Base-by-base conservation (phyloP, 2,888 invertebrate species). In the Athalia cordata region DNA sequence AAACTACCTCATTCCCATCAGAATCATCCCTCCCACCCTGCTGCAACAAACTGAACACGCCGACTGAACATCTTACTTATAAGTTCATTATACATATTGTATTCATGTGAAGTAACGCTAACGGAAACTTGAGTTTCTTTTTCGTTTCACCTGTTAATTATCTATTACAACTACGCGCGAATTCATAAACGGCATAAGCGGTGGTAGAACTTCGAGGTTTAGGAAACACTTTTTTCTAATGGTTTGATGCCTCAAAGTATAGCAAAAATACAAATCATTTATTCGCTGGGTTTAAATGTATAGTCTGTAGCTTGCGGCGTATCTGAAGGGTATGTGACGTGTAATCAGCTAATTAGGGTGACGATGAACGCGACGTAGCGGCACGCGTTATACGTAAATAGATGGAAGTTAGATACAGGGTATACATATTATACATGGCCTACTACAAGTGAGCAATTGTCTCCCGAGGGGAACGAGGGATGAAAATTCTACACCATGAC, bases 381-480 rank as follows among this genome's bases (percentile, higher is more conserved):
- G 45, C 64, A 62, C 62, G 62, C 62, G 43, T n/a, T 29, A 29
- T 29, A n/a, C 43, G 62, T 64, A 62, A 61, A 75, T 29, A 62
- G 4, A 75, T 57, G 5, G 52, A 13, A 50, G 29, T 11, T 47
- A 59, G 9, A 5, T 43, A n/a, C 55, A 43, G 6, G 68, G 68
- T 29, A 29, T 29, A 43, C 52, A 68, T 43, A 43, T 15, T 45
- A 43, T 13, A 49, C 57, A 57, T 62, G 29, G 29, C 29, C 29
- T 29, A 29, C 29, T 29, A 75, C 62, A 75, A 75, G 75, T 75
- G 64, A 75, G 62, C 75, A 75, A 75, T 64, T 75, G 75, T 75
- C 43, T 75, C 75, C 50, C 8, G 50, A 50, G 62, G 50, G 62
- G 49, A 64, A 62, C 62, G 11, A 45, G 59, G 57, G 57, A 59